Evolutionary conservation across 2,113 vertebrate genomes (phyloP).

Genomic region (Apistogramma diplotaenia): DNA sequence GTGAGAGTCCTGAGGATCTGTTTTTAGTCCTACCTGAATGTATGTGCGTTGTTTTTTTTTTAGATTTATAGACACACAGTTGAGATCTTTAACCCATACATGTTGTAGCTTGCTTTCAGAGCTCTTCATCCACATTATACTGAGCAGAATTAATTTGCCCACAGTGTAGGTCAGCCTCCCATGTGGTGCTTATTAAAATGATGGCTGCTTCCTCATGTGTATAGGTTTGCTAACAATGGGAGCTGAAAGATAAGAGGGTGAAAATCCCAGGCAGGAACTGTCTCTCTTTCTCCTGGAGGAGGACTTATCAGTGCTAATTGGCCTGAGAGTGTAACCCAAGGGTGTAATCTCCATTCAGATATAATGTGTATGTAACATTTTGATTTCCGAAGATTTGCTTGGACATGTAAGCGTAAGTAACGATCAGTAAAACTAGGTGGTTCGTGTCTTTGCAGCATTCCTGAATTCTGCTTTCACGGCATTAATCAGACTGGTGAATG

Average conservation of each 20-base stretch:
- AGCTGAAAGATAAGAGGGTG: constrained; percentile 50
- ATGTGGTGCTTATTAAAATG: constrained; percentile 55
- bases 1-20: neutral
- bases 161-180: constrained; percentile 28
- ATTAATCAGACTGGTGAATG: neutral
- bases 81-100: neutral
- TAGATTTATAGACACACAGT: neutral
- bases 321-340: constrained; percentile 32
- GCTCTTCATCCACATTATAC: constrained; percentile 29
- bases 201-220: constrained; percentile 37
- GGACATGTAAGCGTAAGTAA: constrained; percentile 1
- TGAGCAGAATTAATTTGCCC: constrained; percentile 40
- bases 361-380: neutral
- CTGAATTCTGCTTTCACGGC: neutral
- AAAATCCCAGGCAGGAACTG: constrained; percentile 27
- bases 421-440: neutral
- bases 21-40: constrained; percentile 18
- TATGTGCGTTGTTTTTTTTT: neutral
- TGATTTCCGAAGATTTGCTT: neutral
- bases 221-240: constrained; percentile 45
- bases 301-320: constrained; percentile 57
- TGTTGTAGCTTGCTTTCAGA: constrained; percentile 1
- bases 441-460: neutral
- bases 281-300: constrained; percentile 11
- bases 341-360: constrained; percentile 41